A percentile compares a stretch with the other conserved stretches of the same genome.
Evolutionary conservation across 2,888 invertebrate species (phyloP).

Genomic region (Melanostoma mellinum): DNA sequence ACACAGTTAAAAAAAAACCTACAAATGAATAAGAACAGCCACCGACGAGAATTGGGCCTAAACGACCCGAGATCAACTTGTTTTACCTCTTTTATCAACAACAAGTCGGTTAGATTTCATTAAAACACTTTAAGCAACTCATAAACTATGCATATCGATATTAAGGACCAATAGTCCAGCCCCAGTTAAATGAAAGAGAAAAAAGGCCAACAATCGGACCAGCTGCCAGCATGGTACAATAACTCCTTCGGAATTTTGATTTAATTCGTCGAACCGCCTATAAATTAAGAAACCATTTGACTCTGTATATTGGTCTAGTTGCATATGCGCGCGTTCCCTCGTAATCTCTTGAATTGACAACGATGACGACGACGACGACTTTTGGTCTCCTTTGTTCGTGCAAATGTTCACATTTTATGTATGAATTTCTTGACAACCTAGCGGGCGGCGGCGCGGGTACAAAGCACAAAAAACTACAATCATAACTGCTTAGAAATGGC

Average conservation of each 20-base stretch:
- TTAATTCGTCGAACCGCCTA: slow-evolving; percentile 63
- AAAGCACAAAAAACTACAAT: slow-evolving; percentile 55
- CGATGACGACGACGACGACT: slow-evolving; percentile 1
- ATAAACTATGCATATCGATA: slow-evolving; percentile 52
- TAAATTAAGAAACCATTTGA: slow-evolving; percentile 57
- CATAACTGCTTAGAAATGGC: slow-evolving; percentile 27
- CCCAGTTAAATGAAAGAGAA: slow-evolving; percentile 6
- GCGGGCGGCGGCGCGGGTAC: slow-evolving; percentile 18
- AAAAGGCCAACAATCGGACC: slow-evolving; percentile 43
- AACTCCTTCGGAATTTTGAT: slow-evolving; percentile 65
- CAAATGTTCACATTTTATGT: slow-evolving; percentile 6
- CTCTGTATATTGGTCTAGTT: slow-evolving; percentile 38
- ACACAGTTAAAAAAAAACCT: background rate
- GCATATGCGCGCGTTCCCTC: slow-evolving; percentile 39
- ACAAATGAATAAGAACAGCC: background rate
- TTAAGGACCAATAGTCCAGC: slow-evolving; percentile 40
- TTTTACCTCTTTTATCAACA: slow-evolving; percentile 28
- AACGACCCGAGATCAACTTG: slow-evolving; percentile 47
- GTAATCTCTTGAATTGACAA: background rate
- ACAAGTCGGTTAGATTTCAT: slow-evolving; percentile 44
- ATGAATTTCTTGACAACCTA: slow-evolving; percentile 21
- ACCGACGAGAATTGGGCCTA: background rate
- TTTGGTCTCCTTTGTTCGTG: slow-evolving; percentile 13
- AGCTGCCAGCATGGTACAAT: slow-evolving; percentile 35
- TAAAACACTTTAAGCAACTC: slow-evolving; percentile 23